Percentiles rank a stretch among this genome's conserved stretches.
These are phyloP conservation scores for Asbolus verrucosus DNA, from an alignment of 1,140 invertebrate species.

Conservation along the genomic window DNA sequence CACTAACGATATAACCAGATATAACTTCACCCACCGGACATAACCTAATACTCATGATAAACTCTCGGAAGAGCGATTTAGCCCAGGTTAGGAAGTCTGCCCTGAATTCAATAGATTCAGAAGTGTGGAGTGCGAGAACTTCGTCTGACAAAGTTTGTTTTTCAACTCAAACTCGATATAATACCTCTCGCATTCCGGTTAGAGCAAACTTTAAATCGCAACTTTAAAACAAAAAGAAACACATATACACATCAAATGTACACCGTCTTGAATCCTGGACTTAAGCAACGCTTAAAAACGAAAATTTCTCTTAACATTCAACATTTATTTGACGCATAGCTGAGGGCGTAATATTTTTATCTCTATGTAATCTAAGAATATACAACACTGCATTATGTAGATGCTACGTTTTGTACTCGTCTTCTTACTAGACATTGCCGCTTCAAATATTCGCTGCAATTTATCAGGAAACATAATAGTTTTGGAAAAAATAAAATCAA, in stretches of 20 bases:
- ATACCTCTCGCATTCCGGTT: conserved; percentile 21
- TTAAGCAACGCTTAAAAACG: too few species aligned
- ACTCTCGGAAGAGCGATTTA: conserved; percentile 50
- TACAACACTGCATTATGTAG: too few species aligned
- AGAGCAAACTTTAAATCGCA: conserved; percentile 30
- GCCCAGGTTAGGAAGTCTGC: conserved; percentile 45
- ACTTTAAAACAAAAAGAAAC: conserved; percentile 14
- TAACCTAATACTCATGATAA: conserved; percentile 52
- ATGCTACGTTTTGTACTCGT: too few species aligned
- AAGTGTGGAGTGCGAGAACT: conserved; percentile 29
- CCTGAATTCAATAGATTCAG: conserved; percentile 36
- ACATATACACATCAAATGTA: background rate
- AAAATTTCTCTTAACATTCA: too few species aligned
- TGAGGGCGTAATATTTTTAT: too few species aligned
- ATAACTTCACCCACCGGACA: conserved; percentile 53
- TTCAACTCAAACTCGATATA: conserved; percentile 35
- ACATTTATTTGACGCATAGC: too few species aligned
- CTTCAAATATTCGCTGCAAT: too few species aligned
- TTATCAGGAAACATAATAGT: too few species aligned
- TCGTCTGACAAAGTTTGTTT: conserved; percentile 33
- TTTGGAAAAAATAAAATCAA: too few species aligned
- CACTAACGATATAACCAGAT: conserved; percentile 51
- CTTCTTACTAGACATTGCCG: too few species aligned
- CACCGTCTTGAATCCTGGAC: too few species aligned
- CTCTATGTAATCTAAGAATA: too few species aligned